Evolutionary conservation across 2,797 vertebrate genomes (phyloP), one percentile per base, ranked within the genome.

Genomic region (Phalanger gymnotis): DNA sequence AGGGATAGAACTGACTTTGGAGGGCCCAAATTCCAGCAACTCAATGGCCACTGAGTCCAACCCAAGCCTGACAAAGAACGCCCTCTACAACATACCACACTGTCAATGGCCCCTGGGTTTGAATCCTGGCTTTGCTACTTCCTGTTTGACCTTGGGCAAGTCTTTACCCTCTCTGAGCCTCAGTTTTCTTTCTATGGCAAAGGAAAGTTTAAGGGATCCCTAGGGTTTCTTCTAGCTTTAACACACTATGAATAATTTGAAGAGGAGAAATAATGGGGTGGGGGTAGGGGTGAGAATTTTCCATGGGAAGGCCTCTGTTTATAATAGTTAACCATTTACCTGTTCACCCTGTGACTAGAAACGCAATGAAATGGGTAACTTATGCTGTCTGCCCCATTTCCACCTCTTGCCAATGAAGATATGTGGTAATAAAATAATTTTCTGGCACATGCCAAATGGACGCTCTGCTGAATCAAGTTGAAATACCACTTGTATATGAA

Each of bases 311-410:
- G 73, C 40, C 73, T 51, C 40, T 87, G 73, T 87, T 87, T 87
- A 27, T 87, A 87, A 47, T 87, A 87, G 73, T 87, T 87, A 87
- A 87, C 73, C 73, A 87, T 87, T 87, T 87, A 87, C 73, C 73
- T 87, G 22, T 87, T 51, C 25, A 87, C 73, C 25, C 22, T 87
- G 73, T 87, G 73, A 87, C 73, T 87, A 4, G 25, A 87, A 87
- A 87, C 73, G 22, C 40, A 87, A 6, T 87, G 73, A 47, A 87
- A 51, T 87, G 73, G 22, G 73, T 87, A 87, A 87, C 73, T 87
- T 51, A 51, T 87, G 73, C 73, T 27, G 9, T 87, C 40, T 81
- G 73, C 73, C 73, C 25, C 73, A 47, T 81, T 81, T 25, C 22
- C 73, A 81, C 73, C 40, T 87, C 40, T 87, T 87, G 73, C 73